Base-by-base conservation (phyloP, 2,888 invertebrate genomes). In the Nomada fucata region DNA sequence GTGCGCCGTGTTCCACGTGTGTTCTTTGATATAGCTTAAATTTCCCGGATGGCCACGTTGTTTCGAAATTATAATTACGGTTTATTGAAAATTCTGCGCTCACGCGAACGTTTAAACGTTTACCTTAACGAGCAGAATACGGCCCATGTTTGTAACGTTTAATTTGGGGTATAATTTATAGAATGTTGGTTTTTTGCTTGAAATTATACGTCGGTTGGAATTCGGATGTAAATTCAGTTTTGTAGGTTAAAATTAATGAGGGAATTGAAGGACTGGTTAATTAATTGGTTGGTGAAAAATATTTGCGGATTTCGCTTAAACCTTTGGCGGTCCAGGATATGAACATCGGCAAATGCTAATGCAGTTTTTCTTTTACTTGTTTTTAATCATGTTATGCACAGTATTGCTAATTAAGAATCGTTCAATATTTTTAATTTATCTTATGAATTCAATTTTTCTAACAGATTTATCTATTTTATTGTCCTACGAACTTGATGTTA, bases 21-120 rank as follows among this genome's bases (percentile, higher is more conserved):
- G 77, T 60, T 50, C 57, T 60, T 70, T 55, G 65, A 11, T 60
- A 68, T 67, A 55, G 23, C 64, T 76, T 76, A 69, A 79, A 78
- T 80, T 78, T 78, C 57, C 72, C 29, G 65, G 18, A 44, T 57
- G 67, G 42, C 55, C 60, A 42, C 29, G 47, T 64, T 53, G 59
- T 15, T 70, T 44, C 47, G 53, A 75, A 69, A 60, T 61, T 64
- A 70, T 76, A 70, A 53, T 64, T 23, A 59, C 59, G 61, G 55
- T 69, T 63, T 64, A 78, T 75, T 50, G 42, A 44, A 75, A 68
- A 78, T 63, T 63, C 42, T 11, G 26, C 63, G 11, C 50, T 42
- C 47, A 76, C 57, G 26, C 15, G 44, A 59, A 26, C 55, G 44
- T 69, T 76, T 69, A 65, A 79, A 29, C 52, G 69, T 44, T 23